These are phyloP conservation scores for Actias luna DNA, from an alignment of 2,888 invertebrate species.

Conservation along the genomic window DNA sequence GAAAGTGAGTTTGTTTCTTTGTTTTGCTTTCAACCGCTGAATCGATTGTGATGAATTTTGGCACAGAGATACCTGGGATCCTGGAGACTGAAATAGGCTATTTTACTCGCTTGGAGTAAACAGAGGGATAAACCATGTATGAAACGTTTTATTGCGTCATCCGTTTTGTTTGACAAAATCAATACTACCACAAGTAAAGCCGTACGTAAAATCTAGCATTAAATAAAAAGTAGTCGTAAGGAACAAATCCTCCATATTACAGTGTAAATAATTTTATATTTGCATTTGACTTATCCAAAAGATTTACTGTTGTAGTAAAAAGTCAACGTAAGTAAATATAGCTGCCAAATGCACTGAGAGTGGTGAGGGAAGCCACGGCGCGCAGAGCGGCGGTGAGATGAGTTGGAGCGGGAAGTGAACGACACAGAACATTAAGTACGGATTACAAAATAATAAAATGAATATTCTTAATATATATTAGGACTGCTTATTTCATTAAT, in stretches of 20 bases:
- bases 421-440: slow-evolving; percentile 16
- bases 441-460: background rate
- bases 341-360: slow-evolving; percentile 42
- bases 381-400: slow-evolving; percentile 34
- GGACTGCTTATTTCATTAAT: background rate
- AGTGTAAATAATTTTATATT: slow-evolving; percentile 27
- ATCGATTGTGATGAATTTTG: too few relatives aligned
- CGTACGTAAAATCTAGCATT: too few relatives aligned
- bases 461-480: background rate
- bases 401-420: slow-evolving; percentile 22
- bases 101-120: too few relatives aligned
- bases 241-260: slow-evolving; percentile 19
- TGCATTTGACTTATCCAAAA: slow-evolving; percentile 33
- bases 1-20: too few relatives aligned
- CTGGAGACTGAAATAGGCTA: too few relatives aligned
- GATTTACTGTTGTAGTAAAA: slow-evolving; percentile 29
- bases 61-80: too few relatives aligned
- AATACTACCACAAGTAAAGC: too few relatives aligned
- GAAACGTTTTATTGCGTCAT: too few relatives aligned
- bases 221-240: background rate
- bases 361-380: slow-evolving; percentile 36
- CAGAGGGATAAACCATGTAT: too few relatives aligned
- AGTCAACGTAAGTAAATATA: slow-evolving; percentile 39
- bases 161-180: too few relatives aligned
- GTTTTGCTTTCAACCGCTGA: too few relatives aligned